Evolutionary conservation across 2,797 vertebrate species (phyloP).

Genomic region (Anabacerthia variegaticeps): DNA sequence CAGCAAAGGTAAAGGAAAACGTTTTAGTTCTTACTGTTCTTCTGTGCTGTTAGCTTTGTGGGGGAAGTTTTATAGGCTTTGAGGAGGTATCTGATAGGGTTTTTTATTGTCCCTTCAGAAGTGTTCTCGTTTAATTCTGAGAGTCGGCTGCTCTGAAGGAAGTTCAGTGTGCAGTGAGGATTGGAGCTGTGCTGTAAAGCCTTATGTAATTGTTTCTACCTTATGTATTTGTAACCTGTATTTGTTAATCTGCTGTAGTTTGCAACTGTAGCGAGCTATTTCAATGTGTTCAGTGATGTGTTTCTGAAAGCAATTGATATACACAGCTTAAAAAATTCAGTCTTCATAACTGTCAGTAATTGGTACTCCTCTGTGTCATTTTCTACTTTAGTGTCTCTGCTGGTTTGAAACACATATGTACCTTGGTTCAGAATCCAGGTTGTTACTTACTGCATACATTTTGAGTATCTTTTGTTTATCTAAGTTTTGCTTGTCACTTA

Average conservation of each 20-base stretch:
- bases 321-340: constrained; percentile 36
- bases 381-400: neutral
- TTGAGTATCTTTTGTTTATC: neutral
- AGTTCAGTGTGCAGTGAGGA: neutral
- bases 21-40: neutral
- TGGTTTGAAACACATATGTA: neutral
- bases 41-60: neutral
- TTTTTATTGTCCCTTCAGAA: neutral
- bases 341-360: neutral
- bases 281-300: neutral
- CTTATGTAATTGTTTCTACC: constrained; percentile 32
- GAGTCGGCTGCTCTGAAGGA: neutral
- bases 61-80: neutral
- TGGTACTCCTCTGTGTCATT: neutral
- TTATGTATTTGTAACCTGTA: constrained; percentile 28
- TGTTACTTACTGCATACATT: neutral
- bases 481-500: neutral
- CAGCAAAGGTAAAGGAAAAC: constrained; percentile 84
- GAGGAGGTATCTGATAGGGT: neutral
- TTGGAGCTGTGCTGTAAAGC: neutral
- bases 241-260: neutral
- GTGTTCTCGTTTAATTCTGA: neutral
- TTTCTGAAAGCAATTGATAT: neutral
- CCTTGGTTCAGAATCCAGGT: constrained; percentile 9
- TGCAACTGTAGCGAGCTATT: neutral